These are phyloP conservation scores for Gryllus longicercus DNA, from an alignment of 2,888 invertebrate species.

Conservation along the genomic window DNA sequence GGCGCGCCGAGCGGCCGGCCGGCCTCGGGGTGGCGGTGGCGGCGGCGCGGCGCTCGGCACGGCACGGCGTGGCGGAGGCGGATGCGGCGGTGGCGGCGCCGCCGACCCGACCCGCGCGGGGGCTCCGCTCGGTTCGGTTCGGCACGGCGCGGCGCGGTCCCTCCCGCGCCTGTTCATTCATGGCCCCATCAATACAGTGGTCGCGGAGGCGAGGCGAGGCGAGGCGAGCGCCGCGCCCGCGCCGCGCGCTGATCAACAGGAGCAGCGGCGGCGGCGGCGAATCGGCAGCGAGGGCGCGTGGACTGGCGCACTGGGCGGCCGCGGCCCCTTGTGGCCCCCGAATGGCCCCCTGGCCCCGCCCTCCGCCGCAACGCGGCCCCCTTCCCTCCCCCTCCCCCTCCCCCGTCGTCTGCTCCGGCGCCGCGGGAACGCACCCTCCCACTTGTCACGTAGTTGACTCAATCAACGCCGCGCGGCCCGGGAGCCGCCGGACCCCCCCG, in stretches of 20 bases:
- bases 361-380: not conserved
- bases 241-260: not conserved
- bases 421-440: not conserved
- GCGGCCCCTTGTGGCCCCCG: not conserved
- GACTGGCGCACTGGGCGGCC: not conserved
- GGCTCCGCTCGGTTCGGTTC: not conserved
- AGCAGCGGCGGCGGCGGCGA: too few species aligned
- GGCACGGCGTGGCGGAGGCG: not conserved
- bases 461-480: conserved; percentile 17
- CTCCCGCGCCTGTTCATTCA: conserved; percentile 10
- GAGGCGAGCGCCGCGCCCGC: too few species aligned
- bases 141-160: not conserved
- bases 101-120: not conserved
- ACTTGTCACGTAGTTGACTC: conserved; percentile 17
- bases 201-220: conserved; percentile 17
- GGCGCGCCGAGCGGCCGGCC: not conserved
- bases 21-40: not conserved
- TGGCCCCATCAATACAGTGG: conserved; percentile 17
- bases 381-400: not conserved
- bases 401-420: not conserved
- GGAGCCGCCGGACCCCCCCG: not conserved
- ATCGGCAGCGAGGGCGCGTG: not conserved
- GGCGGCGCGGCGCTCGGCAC: not conserved
- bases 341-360: not conserved
- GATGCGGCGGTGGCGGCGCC: not conserved